Percentiles rank a stretch among this genome's conserved stretches.
Conservation (phyloP, 2,797 vertebrate genomes). For the Lepus oiostolus region DNA sequence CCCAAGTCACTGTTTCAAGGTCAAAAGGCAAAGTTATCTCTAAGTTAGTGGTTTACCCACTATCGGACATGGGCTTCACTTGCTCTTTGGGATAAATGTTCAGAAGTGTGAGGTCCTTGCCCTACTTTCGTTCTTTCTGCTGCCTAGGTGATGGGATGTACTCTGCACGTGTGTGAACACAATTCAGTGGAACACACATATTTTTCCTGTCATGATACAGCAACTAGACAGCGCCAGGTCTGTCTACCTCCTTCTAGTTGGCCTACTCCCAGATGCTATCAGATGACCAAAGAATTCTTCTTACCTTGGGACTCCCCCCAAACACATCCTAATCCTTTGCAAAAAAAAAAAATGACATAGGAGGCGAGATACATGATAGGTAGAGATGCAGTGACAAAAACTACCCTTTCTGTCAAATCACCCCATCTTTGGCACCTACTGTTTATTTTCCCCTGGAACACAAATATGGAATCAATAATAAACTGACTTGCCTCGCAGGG, state of each 20-base stretch:
- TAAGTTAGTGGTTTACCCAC: neutral
- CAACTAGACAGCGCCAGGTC: neutral
- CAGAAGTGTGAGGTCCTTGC: neutral
- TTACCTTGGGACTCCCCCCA: neutral
- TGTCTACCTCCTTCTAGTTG: neutral
- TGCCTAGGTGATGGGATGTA: neutral
- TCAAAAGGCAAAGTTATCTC: neutral
- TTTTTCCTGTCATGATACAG: neutral
- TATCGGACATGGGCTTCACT: neutral
- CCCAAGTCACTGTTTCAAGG: neutral
- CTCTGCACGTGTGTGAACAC: neutral
- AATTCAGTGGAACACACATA: neutral
- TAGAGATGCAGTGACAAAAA: neutral
- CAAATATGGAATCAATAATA: neutral
- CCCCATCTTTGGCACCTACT: too few relatives aligned
- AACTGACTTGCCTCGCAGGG: neutral
- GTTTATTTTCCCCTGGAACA: neutral
- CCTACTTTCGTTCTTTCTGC: neutral
- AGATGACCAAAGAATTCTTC: neutral
- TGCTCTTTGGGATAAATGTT: neutral
- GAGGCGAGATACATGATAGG: neutral
- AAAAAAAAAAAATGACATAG: neutral
- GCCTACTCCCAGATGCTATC: neutral
- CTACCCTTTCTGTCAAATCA: neutral
- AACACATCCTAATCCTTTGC: neutral